A percentile compares a stretch with the other conserved stretches of the same genome.
These are phyloP conservation scores for Anomalospiza imberbis DNA, from an alignment of 2,797 vertebrate genomes.

Conservation along the genomic window DNA sequence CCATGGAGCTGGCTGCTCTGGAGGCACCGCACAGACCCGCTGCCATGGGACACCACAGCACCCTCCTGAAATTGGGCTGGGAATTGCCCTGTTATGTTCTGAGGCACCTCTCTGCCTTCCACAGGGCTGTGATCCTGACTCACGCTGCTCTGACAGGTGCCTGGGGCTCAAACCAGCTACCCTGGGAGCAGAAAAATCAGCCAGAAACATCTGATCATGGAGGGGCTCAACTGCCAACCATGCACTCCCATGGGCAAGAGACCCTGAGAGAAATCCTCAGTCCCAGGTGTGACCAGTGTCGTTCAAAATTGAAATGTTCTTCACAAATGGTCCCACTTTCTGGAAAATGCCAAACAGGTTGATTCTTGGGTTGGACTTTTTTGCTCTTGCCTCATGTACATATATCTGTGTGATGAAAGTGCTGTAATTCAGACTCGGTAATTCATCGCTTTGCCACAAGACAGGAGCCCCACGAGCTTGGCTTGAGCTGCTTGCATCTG, in stretches of 20 bases:
- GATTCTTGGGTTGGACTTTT: neutral
- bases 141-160: neutral
- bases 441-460: rapidly evolving
- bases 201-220: rapidly evolving
- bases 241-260: no score
- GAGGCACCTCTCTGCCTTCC: neutral
- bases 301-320: neutral
- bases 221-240: neutral
- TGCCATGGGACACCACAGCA: neutral
- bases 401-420: rapidly evolving
- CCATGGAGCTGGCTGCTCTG: rapidly evolving
- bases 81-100: neutral
- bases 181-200: neutral
- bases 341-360: neutral
- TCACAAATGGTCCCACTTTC: neutral
- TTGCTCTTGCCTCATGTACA: rapidly evolving
- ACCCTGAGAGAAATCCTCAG: neutral
- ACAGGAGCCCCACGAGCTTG: neutral
- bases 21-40: rapidly evolving
- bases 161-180: neutral
- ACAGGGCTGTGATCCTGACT: neutral
- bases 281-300: rapidly evolving
- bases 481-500: neutral
- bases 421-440: neutral
- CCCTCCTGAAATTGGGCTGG: neutral